Percentiles rank a stretch among this genome's conserved stretches.
phyloP scores from a whole-genome alignment of 2,888 invertebrate genomes.

The Mystacides longicornis region DNA sequence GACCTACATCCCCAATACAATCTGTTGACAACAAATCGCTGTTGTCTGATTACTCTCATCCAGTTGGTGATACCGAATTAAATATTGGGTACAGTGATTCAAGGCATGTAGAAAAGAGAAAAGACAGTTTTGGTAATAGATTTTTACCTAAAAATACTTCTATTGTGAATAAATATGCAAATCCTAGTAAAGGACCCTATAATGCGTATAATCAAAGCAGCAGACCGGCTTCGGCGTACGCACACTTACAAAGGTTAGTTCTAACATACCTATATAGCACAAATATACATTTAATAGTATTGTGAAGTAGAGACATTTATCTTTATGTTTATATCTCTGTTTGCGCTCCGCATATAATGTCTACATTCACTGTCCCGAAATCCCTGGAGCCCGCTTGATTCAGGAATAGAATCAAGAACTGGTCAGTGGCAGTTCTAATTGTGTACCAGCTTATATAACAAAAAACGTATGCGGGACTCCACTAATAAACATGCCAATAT shows the following conservation, averaged over 20 bases:
- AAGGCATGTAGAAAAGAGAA: background rate
- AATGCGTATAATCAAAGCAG: background rate
- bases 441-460: background rate
- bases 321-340: too few relatives aligned
- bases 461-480: background rate
- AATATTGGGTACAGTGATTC: background rate
- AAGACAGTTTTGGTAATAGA: too few relatives aligned
- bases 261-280: background rate
- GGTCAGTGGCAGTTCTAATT: background rate
- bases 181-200: background rate
- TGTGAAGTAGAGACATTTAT: too few relatives aligned
- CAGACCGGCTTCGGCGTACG: background rate
- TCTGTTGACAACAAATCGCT: background rate
- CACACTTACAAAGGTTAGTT: background rate
- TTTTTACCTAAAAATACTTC: background rate
- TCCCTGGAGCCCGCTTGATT: background rate
- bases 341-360: too few relatives aligned
- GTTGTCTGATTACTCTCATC: background rate
- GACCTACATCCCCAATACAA: slow-evolving; percentile 8
- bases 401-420: background rate
- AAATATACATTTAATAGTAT: too few relatives aligned
- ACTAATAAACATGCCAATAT: background rate
- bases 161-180: background rate
- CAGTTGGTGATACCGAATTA: background rate
- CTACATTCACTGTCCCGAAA: too few relatives aligned